Evolutionary conservation across 1,140 invertebrate species (phyloP).

Genomic region (Rhizoglyphus robini): DNA sequence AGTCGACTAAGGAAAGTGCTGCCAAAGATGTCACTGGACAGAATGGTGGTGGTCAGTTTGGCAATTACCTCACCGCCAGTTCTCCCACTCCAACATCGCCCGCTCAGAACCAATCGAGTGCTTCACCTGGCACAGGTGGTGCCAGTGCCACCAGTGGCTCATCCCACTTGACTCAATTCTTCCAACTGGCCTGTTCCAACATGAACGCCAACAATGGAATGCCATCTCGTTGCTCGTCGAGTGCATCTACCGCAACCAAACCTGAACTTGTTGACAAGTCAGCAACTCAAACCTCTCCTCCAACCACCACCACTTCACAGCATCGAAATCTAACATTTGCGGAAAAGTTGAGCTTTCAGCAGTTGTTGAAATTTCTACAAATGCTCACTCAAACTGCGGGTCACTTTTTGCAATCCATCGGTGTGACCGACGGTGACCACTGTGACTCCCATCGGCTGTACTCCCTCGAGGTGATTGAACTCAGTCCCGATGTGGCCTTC

Average conservation of each 20-base stretch:
- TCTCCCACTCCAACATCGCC: neutral
- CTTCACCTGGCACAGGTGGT: neutral
- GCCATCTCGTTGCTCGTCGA: neutral
- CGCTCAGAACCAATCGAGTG: neutral
- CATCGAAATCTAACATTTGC: neutral
- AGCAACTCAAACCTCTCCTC: neutral
- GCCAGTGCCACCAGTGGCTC: neutral
- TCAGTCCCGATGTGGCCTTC: conserved; percentile 71
- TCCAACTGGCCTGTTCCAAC: conserved; percentile 8
- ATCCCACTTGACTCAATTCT: neutral
- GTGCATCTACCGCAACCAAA: neutral
- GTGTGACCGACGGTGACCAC: neutral
- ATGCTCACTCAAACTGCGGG: conserved; percentile 6
- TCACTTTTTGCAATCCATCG: conserved; percentile 5
- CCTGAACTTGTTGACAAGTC: neutral
- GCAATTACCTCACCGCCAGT: neutral
- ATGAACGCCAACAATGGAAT: neutral
- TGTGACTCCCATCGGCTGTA: conserved; percentile 48
- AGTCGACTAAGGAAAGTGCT: too few relatives aligned
- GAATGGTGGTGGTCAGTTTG: neutral
- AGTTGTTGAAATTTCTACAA: conserved; percentile 26
- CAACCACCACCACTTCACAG: neutral
- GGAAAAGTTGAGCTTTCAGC: conserved; percentile 1
- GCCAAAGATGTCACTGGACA: too few relatives aligned
- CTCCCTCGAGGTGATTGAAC: conserved; percentile 77